Evolutionary conservation across 2,113 vertebrate genomes (phyloP).

Genomic region (Bothrops jararaca): DNA sequence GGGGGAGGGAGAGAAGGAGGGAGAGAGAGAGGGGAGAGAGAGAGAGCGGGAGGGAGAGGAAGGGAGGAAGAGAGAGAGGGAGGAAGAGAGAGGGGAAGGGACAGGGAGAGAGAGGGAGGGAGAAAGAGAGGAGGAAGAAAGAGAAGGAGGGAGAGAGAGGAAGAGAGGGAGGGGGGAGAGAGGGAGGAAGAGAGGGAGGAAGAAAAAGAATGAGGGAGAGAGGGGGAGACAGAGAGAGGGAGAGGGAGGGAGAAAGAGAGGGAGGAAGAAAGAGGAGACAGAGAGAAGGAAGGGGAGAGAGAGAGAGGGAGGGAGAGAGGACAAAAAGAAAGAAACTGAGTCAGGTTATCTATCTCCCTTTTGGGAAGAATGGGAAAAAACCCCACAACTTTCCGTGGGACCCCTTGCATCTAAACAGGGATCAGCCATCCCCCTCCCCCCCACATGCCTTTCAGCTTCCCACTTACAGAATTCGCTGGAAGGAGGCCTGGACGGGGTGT

Average conservation of each 20-base stretch:
- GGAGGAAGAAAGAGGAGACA: too few relatives aligned
- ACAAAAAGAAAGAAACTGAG: background rate
- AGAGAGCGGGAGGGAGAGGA: too few relatives aligned
- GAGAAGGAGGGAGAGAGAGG: background rate
- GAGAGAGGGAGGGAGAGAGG: background rate
- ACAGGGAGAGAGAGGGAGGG: background rate
- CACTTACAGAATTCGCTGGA: slow-evolving; percentile 96
- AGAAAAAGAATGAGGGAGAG: fast-evolving
- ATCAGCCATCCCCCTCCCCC: background rate
- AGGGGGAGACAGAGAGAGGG: background rate
- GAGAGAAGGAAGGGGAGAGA: background rate
- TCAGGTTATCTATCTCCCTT: background rate
- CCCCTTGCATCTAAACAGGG: slow-evolving; percentile 31
- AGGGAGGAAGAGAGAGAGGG: too few relatives aligned
- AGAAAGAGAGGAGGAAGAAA: background rate
- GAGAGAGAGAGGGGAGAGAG: background rate
- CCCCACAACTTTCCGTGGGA: background rate
- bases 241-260: too few relatives aligned
- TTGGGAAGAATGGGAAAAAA: background rate
- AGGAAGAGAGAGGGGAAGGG: fast-evolving
- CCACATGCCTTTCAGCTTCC: slow-evolving; percentile 1
- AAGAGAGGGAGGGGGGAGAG: background rate
- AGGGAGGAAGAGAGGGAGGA: too few relatives aligned
- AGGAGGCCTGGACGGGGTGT: slow-evolving; percentile 92
- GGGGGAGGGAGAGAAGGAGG: background rate